Conservation (phyloP, 2,113 vertebrate genomes). For the Azemiops feae region DNA sequence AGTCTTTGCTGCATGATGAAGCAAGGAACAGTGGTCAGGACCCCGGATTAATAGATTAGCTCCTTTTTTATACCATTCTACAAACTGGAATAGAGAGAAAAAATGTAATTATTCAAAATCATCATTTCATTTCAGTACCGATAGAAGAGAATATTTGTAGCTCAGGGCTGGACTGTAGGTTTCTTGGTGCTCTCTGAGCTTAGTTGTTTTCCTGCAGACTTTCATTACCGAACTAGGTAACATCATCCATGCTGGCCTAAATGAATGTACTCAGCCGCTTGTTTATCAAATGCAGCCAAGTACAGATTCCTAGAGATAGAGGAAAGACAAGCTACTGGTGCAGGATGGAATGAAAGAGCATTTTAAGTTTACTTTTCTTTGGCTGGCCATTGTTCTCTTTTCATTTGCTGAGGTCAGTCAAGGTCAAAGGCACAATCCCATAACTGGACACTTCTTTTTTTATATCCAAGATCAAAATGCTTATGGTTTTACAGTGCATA, state of each 20-base stretch:
- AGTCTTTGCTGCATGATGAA: constrained; percentile 85
- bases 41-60: constrained; percentile 87
- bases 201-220: not conserved
- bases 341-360: not conserved
- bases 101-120: constrained; percentile 28
- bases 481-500: not conserved
- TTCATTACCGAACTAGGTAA: not conserved
- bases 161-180: not conserved
- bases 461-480: not conserved
- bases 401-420: not conserved
- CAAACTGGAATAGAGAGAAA: constrained; percentile 72
- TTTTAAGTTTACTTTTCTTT: not conserved
- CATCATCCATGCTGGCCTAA: not conserved
- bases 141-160: not conserved
- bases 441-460: not conserved
- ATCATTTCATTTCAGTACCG: constrained; percentile 2
- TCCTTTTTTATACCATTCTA: constrained; percentile 82
- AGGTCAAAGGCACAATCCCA: not conserved
- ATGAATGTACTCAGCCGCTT: not conserved
- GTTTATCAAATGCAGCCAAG: not conserved
- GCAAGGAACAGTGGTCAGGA: constrained; percentile 82
- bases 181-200: not conserved
- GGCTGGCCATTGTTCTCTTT: not conserved
- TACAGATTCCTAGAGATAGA: not conserved
- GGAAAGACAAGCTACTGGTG: not conserved